Percentiles rank a stretch among this genome's conserved stretches.
Evolutionary conservation across 2,113 vertebrate genomes (phyloP).

Genomic region (Chlorodrepanis virens): DNA sequence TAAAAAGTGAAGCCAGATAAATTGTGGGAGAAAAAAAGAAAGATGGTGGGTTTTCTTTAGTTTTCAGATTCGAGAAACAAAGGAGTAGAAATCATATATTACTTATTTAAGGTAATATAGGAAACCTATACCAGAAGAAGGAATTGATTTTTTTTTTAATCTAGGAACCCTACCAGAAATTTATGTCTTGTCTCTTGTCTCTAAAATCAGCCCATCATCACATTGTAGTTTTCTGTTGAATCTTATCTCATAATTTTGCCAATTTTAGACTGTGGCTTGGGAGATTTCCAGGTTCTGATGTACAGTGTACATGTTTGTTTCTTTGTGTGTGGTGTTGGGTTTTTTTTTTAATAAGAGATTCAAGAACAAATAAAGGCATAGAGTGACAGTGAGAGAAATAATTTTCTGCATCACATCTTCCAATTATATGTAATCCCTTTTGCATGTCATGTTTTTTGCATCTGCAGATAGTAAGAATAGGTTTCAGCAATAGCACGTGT

Average conservation of each 20-base stretch:
- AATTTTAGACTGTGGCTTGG: neutral
- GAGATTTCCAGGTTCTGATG: conserved; percentile 5
- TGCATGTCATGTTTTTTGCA: neutral
- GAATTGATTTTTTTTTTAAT: neutral
- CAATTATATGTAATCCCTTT: conserved; percentile 9
- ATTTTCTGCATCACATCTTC: conserved; percentile 40
- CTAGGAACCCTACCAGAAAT: neutral
- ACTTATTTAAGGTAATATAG: neutral
- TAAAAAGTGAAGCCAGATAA: neutral
- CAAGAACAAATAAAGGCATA: conserved; percentile 8
- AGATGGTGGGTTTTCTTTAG: accelerated
- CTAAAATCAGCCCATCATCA: conserved; percentile 23
- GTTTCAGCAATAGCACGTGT: neutral
- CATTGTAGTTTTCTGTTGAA: neutral
- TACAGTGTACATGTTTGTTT: neutral
- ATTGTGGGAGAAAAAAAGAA: neutral
- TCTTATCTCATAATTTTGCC: conserved; percentile 23
- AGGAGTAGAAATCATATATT: neutral
- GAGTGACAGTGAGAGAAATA: conserved; percentile 1
- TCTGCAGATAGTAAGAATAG: neutral
- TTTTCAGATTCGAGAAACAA: neutral
- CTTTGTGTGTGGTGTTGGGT: neutral
- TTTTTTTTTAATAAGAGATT: neutral
- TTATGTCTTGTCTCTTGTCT: neutral
- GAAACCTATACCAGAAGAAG: neutral